Percentiles rank a stretch among this genome's conserved stretches.
Conservation (phyloP, 2,797 vertebrate genomes). For the Thaleichthys pacificus region DNA sequence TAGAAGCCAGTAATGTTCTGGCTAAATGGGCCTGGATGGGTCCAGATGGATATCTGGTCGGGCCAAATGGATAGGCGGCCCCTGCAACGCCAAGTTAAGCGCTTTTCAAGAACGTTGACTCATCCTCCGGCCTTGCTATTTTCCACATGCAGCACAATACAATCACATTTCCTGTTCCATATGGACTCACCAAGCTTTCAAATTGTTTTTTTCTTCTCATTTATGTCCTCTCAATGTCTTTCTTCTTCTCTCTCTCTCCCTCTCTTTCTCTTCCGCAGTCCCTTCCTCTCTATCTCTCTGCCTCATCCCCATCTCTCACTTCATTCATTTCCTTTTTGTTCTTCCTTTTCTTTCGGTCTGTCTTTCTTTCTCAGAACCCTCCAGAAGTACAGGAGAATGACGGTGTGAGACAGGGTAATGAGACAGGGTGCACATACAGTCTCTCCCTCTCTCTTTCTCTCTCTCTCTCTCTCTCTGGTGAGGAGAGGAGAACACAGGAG, state of each 20-base stretch:
- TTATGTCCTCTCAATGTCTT: neutral
- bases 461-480: neutral
- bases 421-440: neutral
- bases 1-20: constrained; percentile 31
- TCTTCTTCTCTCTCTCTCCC: neutral
- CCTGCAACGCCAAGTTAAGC: constrained; percentile 24
- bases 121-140: constrained; percentile 9
- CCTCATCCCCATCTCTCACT: neutral
- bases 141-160: neutral
- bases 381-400: too few relatives aligned
- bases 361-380: neutral
- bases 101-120: constrained; percentile 17
- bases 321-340: too few relatives aligned
- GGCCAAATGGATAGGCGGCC: constrained; percentile 22
- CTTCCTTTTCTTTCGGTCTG: neutral
- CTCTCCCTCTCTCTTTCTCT: neutral
- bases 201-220: constrained; percentile 2
- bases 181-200: constrained; percentile 11
- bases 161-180: constrained; percentile 26
- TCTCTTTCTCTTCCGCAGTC: neutral
- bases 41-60: constrained; percentile 38
- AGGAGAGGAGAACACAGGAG: constrained; percentile 7
- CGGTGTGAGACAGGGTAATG: neutral
- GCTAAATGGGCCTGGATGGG: constrained; percentile 24
- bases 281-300: neutral